Conservation (phyloP, 2,888 invertebrate genomes). For the Anoncus sp. region DNA sequence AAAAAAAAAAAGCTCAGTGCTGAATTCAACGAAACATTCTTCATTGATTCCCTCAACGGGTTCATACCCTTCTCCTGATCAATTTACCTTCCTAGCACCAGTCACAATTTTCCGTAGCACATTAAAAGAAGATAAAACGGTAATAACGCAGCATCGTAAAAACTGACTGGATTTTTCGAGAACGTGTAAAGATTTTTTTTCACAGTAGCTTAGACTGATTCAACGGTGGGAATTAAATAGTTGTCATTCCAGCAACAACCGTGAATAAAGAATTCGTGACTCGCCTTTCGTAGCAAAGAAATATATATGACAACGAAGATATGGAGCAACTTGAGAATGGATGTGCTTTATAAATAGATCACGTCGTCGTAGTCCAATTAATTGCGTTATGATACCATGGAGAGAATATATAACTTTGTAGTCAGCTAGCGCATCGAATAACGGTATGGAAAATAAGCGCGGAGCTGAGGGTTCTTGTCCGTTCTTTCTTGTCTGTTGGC, state of each 20-base stretch:
- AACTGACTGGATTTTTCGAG: too few species aligned
- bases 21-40: constrained; percentile 1
- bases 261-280: constrained; percentile 1
- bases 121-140: too few species aligned
- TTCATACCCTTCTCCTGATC: background rate
- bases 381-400: constrained; percentile 50
- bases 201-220: too few species aligned
- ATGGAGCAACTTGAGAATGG: constrained; percentile 6
- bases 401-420: constrained; percentile 49
- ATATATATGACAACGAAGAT: background rate
- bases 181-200: constrained; percentile 1
- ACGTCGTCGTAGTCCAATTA: constrained; percentile 57
- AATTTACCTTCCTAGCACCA: too few species aligned
- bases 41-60: background rate
- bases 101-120: too few species aligned
- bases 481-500: constrained; percentile 14
- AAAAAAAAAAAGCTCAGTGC: constrained; percentile 10
- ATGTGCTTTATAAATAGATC: constrained; percentile 59
- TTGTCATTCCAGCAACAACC: background rate
- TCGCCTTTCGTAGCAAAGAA: background rate
- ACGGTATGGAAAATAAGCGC: constrained; percentile 21
- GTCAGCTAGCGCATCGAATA: constrained; percentile 41
- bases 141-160: too few species aligned
- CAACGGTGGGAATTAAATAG: too few species aligned
- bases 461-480: constrained; percentile 5